Evolutionary conservation across 92 coral and sea anemone species (phyloP).

Genomic region (Umimayanthus kanabou): DNA sequence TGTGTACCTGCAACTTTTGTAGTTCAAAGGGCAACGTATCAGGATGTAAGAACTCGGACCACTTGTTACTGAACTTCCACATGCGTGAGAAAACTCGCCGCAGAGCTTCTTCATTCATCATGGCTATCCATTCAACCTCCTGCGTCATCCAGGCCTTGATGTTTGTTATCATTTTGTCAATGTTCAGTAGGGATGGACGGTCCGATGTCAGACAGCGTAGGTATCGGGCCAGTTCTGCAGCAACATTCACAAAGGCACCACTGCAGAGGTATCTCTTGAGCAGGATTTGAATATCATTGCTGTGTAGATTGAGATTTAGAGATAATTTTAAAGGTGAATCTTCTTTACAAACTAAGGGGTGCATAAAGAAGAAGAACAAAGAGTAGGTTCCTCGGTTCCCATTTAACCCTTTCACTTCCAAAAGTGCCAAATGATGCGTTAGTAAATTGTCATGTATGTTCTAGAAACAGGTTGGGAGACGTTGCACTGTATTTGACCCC

Average conservation of each 20-base stretch:
- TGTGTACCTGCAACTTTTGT: slow-evolving; percentile 76
- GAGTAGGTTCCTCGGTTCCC: no score
- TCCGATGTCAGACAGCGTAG: slow-evolving; percentile 68
- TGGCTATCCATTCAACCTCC: slow-evolving; percentile 81
- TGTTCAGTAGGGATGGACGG: slow-evolving; percentile 63
- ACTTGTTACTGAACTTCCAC: slow-evolving; percentile 82
- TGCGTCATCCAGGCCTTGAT: slow-evolving; percentile 80
- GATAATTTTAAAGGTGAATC: not conserved
- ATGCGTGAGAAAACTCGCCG: slow-evolving; percentile 66
- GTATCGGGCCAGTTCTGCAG: slow-evolving; percentile 83
- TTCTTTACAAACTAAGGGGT: not conserved
- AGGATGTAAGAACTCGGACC: slow-evolving; percentile 66
- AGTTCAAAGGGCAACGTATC: slow-evolving; percentile 73
- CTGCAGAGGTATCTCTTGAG: slow-evolving; percentile 91
- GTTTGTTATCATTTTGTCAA: slow-evolving; percentile 58
- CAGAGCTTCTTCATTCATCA: slow-evolving; percentile 75
- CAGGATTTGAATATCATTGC: slow-evolving; percentile 78
- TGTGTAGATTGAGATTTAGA: slow-evolving; percentile 19
- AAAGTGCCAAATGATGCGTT: no score
- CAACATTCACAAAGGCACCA: slow-evolving; percentile 91
- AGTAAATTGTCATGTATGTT: no score
- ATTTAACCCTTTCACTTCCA: no score
- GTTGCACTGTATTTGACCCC: no score
- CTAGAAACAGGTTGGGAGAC: no score
- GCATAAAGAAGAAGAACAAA: no score